A percentile compares a stretch with the other conserved stretches of the same genome.
phyloP scores from a whole-genome alignment of 2,888 invertebrate species.

The Mystacides longicornis region DNA sequence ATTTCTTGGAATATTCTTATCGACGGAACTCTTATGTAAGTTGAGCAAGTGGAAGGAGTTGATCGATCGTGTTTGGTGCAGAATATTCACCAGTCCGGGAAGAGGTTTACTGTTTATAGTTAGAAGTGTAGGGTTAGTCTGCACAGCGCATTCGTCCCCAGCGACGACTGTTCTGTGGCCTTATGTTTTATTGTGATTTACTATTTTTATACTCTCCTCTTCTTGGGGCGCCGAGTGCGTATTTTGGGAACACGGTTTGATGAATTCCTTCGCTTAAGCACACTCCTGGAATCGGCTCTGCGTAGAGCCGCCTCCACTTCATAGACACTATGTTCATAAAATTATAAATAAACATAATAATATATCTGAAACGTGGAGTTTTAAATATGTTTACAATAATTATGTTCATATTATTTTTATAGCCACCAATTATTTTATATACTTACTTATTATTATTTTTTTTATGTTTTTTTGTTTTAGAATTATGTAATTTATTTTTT shows the following conservation, averaged over 20 bases:
- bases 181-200: constrained; percentile 4
- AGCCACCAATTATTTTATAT: constrained; percentile 14
- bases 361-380: too few species aligned
- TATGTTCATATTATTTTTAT: constrained; percentile 15
- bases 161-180: not conserved
- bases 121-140: not conserved
- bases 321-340: too few species aligned
- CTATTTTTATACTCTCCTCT: constrained; percentile 2
- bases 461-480: not conserved
- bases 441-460: not conserved
- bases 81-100: constrained; percentile 17
- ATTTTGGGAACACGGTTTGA: constrained; percentile 47
- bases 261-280: constrained; percentile 42
- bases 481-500: too few species aligned
- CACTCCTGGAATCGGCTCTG: too few species aligned
- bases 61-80: constrained; percentile 18
- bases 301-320: too few species aligned
- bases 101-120: not conserved
- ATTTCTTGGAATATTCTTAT: too few species aligned
- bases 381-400: constrained; percentile 22
- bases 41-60: constrained; percentile 8
- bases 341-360: too few species aligned
- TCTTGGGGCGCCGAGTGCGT: constrained; percentile 30
- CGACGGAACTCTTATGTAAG: too few species aligned
- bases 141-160: constrained; percentile 4